Conservation (phyloP, 1,140 invertebrate species). For the Paracyclopina nana region DNA sequence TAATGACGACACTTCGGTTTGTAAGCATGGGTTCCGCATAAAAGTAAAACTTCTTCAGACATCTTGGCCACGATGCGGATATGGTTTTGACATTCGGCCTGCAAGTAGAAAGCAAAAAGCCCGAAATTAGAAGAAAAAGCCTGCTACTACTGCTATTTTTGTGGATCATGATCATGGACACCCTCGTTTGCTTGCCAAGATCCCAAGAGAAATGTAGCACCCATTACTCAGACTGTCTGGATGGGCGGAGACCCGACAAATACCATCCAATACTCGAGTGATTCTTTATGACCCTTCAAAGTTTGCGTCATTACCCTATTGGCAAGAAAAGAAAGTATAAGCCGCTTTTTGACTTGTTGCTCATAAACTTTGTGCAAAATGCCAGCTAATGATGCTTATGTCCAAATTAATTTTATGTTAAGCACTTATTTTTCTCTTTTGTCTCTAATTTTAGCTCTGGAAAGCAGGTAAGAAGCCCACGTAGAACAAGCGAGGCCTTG, state of each 20-base stretch:
- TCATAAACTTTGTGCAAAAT: too few relatives aligned
- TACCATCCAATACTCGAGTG: background rate
- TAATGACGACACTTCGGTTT: constrained; percentile 78
- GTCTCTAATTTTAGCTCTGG: too few relatives aligned
- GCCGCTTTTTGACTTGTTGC: too few relatives aligned
- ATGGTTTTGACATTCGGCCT: constrained; percentile 23
- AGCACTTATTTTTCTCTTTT: background rate
- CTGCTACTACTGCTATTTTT: background rate
- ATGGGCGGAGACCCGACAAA: background rate
- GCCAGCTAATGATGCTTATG: background rate
- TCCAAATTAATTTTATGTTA: background rate
- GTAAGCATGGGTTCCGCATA: constrained; percentile 93
- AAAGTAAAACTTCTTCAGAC: constrained; percentile 46
- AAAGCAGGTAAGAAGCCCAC: too few relatives aligned
- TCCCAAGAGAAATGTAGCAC: background rate
- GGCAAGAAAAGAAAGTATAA: too few relatives aligned
- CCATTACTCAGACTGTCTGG: background rate
- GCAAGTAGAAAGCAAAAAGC: constrained; percentile 8
- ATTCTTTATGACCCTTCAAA: too few relatives aligned
- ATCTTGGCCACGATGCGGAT: constrained; percentile 62
- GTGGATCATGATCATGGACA: background rate
- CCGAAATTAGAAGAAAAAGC: background rate
- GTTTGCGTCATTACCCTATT: too few relatives aligned
- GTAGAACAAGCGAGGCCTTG: too few relatives aligned
- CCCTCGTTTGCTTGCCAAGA: background rate